Base-by-base conservation (phyloP, 2,888 invertebrate species). In the Salticus scenicus region DNA sequence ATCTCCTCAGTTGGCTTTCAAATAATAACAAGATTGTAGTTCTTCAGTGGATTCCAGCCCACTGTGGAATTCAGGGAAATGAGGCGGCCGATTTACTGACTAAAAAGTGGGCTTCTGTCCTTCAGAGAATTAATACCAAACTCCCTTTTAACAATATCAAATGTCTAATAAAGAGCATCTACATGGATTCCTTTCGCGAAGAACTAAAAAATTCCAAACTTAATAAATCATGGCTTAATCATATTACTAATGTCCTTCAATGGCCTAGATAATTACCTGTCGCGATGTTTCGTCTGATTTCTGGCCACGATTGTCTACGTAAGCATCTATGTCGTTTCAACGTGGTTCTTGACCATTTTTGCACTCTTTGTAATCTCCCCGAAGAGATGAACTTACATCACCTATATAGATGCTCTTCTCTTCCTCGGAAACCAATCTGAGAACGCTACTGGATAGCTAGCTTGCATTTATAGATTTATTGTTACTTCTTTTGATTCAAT, bases 391-490 rank as follows among this genome's bases (percentile, higher is more conserved):
- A 28, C 64, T 28, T 64, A 1, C 10, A 8, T 28, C 31, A 28
- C 64, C 28, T 64, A 28, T 64, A 27, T 64, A 27, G 64, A 28
- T 64, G 8, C n/a, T 14, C 24, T 20, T 8, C 64, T 64, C 28
- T 64, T 27, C 20, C 28, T 17, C 12, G 28, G 28, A 64, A 27
- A 64, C 28, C 30, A 64, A 64, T 30, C 30, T 28, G 17, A 28
- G 64, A 64, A 64, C 28, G 17, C 0, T 8, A 5, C 0, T 14
- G 37, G 7, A 37, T 10, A 37, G 4, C 37, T 37, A 4, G 37
- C 10, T 37, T 37, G 14, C 64, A 64, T 30, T 28, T 64, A 64
- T 64, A 64, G 0, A 64, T 64, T 64, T 64, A 64, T 64, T 28
- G 28, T 64, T 17, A 37, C 4, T 4, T 37, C 37, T 37, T 64